A percentile compares a stretch with the other conserved stretches of the same genome.
phyloP scores from a whole-genome alignment of 23 tunicate species.

The Ciona savignyi region DNA sequence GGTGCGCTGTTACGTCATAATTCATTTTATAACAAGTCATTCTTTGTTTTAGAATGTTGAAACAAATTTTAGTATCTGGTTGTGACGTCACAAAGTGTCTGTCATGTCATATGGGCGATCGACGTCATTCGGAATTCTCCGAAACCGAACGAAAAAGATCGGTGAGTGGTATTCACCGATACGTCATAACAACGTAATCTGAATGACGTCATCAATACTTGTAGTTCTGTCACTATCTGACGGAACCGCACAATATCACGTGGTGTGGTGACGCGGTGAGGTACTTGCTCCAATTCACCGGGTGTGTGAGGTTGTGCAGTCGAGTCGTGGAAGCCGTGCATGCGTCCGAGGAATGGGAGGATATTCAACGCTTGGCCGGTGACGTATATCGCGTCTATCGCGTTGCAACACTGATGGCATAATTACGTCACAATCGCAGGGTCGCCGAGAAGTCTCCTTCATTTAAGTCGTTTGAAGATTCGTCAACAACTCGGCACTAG shows the following conservation, averaged over 20 bases:
- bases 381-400: too few relatives aligned
- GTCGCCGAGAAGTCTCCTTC: constrained; percentile 47
- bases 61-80: constrained; percentile 60
- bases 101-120: constrained; percentile 47
- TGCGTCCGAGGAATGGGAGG: constrained; percentile 55
- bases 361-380: constrained; percentile 40
- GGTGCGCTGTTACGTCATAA: too few relatives aligned
- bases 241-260: constrained; percentile 34
- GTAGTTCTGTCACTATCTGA: constrained; percentile 67
- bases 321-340: constrained; percentile 17
- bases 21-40: too few relatives aligned
- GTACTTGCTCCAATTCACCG: constrained; percentile 33
- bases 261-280: constrained; percentile 67
- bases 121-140: constrained; percentile 27
- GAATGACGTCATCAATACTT: constrained; percentile 1
- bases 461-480: constrained; percentile 67
- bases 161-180: constrained; percentile 15
- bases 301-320: constrained; percentile 38
- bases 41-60: constrained; percentile 88
- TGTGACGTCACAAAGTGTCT: constrained; percentile 69
- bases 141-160: constrained; percentile 33
- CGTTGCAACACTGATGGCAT: too few relatives aligned
- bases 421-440: constrained; percentile 13
- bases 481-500: constrained; percentile 18
- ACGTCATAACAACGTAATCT: background rate